Conservation (phyloP, 92 coral and sea anemone genomes). For the Metridium senile region DNA sequence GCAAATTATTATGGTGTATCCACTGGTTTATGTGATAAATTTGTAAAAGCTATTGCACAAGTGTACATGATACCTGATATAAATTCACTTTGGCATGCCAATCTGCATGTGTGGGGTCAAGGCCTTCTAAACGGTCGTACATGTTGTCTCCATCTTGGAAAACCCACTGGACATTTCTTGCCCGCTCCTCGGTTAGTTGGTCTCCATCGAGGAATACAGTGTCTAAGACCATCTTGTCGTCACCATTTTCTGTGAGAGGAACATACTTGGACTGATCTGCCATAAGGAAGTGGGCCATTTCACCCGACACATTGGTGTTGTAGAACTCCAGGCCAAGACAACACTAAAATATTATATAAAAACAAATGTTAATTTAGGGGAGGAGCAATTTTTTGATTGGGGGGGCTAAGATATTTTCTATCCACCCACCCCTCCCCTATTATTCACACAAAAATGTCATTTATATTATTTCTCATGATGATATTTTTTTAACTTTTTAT, state of each 20-base stretch:
- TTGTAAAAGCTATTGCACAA: background rate
- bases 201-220: constrained; percentile 52
- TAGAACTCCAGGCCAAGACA: constrained; percentile 47
- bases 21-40: too few relatives aligned
- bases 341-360: constrained; percentile 37
- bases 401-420: too few relatives aligned
- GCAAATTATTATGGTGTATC: too few relatives aligned
- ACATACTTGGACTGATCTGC: constrained; percentile 43
- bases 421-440: too few relatives aligned
- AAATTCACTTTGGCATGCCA: constrained; percentile 55
- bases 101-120: constrained; percentile 43
- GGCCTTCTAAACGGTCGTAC: constrained; percentile 33
- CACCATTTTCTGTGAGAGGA: constrained; percentile 9
- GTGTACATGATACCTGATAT: constrained; percentile 36
- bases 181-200: constrained; percentile 50
- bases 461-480: too few relatives aligned
- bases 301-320: constrained; percentile 48
- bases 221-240: constrained; percentile 26
- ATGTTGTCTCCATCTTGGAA: constrained; percentile 23
- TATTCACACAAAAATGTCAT: too few relatives aligned
- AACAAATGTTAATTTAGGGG: background rate
- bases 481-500: too few relatives aligned
- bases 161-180: constrained; percentile 43
- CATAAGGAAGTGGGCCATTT: constrained; percentile 49
- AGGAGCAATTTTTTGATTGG: background rate